Conservation (phyloP, 2,888 invertebrate genomes). For the Melitaea athalia region DNA sequence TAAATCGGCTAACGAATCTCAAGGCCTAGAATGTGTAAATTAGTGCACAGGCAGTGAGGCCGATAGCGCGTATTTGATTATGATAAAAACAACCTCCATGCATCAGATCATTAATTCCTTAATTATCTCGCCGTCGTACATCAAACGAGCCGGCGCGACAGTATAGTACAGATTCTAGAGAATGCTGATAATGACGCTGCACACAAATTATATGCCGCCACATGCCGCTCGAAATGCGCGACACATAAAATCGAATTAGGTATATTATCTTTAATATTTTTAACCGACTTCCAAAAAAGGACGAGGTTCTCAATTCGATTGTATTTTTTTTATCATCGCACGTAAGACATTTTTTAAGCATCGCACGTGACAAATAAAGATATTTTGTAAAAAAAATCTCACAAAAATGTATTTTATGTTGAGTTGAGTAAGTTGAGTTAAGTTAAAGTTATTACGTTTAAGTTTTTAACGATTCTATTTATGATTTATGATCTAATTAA, state of each 20-base stretch:
- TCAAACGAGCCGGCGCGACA: slow-evolving; percentile 64
- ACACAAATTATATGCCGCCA: slow-evolving; percentile 21
- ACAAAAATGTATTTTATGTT: no score
- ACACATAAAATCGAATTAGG: slow-evolving; percentile 3
- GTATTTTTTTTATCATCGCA: no score
- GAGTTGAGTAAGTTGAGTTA: no score
- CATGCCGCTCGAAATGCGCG: slow-evolving; percentile 7
- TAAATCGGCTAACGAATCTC: slow-evolving; percentile 53
- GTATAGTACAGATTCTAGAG: slow-evolving; percentile 30
- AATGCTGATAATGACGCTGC: slow-evolving; percentile 26
- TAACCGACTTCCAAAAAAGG: no score
- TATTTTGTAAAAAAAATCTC: no score
- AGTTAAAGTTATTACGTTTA: no score
- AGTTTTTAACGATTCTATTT: no score
- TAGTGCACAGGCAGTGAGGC: slow-evolving; percentile 51
- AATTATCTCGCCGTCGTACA: slow-evolving; percentile 66
- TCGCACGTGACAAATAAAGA: no score
- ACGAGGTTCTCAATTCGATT: no score
- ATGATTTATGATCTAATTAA: no score
- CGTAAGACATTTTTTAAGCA: no score
- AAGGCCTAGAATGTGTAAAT: slow-evolving; percentile 65
- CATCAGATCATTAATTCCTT: slow-evolving; percentile 55
- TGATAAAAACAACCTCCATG: slow-evolving; percentile 67
- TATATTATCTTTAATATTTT: neutral
- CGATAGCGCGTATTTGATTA: slow-evolving; percentile 64